A percentile compares a stretch with the other conserved stretches of the same genome.
These are phyloP conservation scores for Plagodis pulveraria DNA, from an alignment of 2,888 invertebrate species.

Conservation along the genomic window DNA sequence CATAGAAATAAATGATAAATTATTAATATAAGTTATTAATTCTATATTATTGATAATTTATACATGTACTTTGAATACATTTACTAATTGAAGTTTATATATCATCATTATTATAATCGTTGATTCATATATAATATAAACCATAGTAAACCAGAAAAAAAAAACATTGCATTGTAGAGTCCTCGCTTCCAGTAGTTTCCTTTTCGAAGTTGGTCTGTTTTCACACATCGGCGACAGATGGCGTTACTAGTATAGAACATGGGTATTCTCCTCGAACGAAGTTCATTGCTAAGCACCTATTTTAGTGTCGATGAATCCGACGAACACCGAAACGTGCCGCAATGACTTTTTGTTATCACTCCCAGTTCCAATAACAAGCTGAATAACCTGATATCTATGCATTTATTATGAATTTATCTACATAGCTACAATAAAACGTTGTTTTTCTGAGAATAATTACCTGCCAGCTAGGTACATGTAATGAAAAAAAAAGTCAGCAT, in stretches of 20 bases:
- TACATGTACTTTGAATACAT: no score
- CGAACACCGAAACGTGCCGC: slow-evolving; percentile 27
- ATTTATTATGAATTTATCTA: slow-evolving; percentile 16
- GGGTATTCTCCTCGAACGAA: slow-evolving; percentile 27
- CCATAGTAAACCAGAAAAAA: no score
- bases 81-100: no score
- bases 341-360: slow-evolving; percentile 31
- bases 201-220: neutral
- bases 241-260: slow-evolving; percentile 47
- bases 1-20: no score
- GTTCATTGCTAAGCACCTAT: neutral
- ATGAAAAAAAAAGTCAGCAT: neutral
- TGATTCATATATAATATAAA: no score
- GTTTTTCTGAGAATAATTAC: slow-evolving; percentile 5
- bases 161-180: no score
- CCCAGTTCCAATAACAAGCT: slow-evolving; percentile 25
- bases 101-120: no score
- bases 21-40: no score
- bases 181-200: no score
- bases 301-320: neutral
- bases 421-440: slow-evolving; percentile 25
- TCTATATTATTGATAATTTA: no score
- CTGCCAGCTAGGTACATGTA: neutral
- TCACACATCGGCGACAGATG: slow-evolving; percentile 46
- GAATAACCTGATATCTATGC: slow-evolving; percentile 9